phyloP scores from a whole-genome alignment of 2,113 vertebrate species.

The Nothobranchius kuhntae region DNA sequence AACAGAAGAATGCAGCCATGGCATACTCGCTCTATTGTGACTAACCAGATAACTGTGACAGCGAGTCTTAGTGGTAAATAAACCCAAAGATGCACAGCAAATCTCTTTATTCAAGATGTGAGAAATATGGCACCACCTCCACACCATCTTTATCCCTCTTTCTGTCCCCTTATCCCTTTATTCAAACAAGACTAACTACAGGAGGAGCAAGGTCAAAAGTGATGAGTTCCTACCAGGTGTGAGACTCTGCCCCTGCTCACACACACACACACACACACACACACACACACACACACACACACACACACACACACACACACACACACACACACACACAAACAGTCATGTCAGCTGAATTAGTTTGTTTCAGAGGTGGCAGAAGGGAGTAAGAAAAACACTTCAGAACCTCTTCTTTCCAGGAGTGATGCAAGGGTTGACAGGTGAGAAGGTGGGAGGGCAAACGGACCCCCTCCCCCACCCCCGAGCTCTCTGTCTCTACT shows the following conservation, averaged over 20 bases:
- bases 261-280: slow-evolving; percentile 39
- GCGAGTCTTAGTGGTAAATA: slow-evolving; percentile 44
- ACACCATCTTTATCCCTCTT: slow-evolving; percentile 33
- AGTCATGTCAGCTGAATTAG: slow-evolving; percentile 61
- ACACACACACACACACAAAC: slow-evolving; percentile 50
- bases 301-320: slow-evolving; percentile 39
- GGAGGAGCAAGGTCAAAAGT: slow-evolving; percentile 52
- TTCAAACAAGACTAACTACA: slow-evolving; percentile 37
- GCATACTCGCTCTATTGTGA: slow-evolving; percentile 42
- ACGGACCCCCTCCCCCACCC: slow-evolving; percentile 19
- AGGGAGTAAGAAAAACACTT: slow-evolving; percentile 61
- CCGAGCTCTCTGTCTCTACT: slow-evolving; percentile 39
- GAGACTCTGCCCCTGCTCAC: background rate
- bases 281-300: slow-evolving; percentile 41
- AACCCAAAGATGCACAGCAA: slow-evolving; percentile 38
- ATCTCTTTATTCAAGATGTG: slow-evolving; percentile 37
- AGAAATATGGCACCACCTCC: slow-evolving; percentile 48
- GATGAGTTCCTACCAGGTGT: slow-evolving; percentile 9
- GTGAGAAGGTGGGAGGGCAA: slow-evolving; percentile 31
- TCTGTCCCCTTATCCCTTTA: slow-evolving; percentile 36
- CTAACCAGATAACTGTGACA: slow-evolving; percentile 48
- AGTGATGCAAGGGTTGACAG: slow-evolving; percentile 40
- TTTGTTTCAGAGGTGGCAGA: slow-evolving; percentile 53
- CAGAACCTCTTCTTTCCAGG: slow-evolving; percentile 52
- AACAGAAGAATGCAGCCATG: slow-evolving; percentile 39